A percentile compares a stretch with the other conserved stretches of the same genome.
Conservation (phyloP, 1,140 invertebrate species). For the Sesamia nonagrioides region DNA sequence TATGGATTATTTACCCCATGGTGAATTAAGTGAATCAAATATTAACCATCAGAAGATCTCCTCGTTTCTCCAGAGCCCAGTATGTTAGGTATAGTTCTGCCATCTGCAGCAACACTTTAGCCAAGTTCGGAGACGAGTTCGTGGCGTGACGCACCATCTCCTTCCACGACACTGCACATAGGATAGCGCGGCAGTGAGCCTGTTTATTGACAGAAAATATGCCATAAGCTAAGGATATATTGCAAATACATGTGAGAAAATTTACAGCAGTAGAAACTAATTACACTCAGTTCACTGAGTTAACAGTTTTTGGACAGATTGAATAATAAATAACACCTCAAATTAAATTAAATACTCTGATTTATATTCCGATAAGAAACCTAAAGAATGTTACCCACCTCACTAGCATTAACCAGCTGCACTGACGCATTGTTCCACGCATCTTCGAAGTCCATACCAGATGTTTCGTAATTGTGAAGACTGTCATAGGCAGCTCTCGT, state of each 20-base stretch:
- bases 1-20: no score
- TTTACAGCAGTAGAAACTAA: neutral
- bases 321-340: neutral
- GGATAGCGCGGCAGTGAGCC: slow-evolving; percentile 92
- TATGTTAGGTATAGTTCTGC: slow-evolving; percentile 93
- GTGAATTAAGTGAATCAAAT: no score
- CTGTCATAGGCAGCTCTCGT: slow-evolving; percentile 89
- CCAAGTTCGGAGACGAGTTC: slow-evolving; percentile 87
- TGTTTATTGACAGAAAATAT: slow-evolving; percentile 62
- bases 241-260: neutral
- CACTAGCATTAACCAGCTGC: slow-evolving; percentile 91
- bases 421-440: slow-evolving; percentile 94
- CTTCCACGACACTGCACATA: slow-evolving; percentile 90
- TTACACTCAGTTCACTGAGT: no score
- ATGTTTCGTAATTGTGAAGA: slow-evolving; percentile 88
- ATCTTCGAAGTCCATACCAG: slow-evolving; percentile 90
- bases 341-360: no score
- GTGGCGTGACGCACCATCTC: slow-evolving; percentile 80
- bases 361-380: no score
- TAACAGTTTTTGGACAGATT: no score
- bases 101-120: slow-evolving; percentile 89
- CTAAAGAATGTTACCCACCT: slow-evolving; percentile 78
- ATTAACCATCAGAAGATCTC: slow-evolving; percentile 93
- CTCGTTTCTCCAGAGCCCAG: slow-evolving; percentile 91
- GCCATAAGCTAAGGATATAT: neutral